Base-by-base conservation (phyloP, 2,113 vertebrate species). In the Sinocyclocheilus anophthalmus region DNA sequence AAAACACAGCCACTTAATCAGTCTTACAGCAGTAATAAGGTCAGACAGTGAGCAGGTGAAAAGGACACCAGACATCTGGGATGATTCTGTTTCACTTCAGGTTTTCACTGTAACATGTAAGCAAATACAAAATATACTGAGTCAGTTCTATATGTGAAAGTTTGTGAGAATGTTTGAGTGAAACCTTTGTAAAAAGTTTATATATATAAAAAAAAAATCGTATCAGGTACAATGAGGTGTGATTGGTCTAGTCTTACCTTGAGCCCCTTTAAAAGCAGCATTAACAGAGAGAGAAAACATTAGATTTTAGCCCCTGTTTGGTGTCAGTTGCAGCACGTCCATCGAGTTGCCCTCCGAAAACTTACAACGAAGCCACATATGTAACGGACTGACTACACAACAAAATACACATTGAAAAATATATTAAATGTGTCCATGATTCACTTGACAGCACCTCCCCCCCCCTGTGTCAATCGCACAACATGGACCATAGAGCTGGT, bases 201-300 rank as follows among this genome's bases (percentile, higher is more conserved):
- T 16, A 26, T 4, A 12, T 63, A 63, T 2, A 30, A 30, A 30
- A 30, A 3, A 33, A 33, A 33, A 33, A 33, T 33, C 30, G 30
- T 33, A 33, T 65, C n/a, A 20, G 9, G 30, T 37, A 37, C 5
- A 69, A 55, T 39, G 2, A 22, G 5, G 11, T 39, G 14, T 20
- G 39, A 73, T 30, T 14, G 16, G 39, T 39, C 14, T 69, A 63
- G 39, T 57, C 94, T 98, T 97, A 99, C 98, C 98, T 97, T 88
- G 98, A 99, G 91, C 98, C 98, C 95, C 98, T 99, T 96, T 92
- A 55, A 94, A 86, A 94, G 95, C 94, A 96, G 97, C 96, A 96
- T 79, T 88, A 87, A 89, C 84, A 92, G 90, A 95, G 91, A 95
- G 88, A 94, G 91, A 94, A 85, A 85, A 86, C 1, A 20, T 90